phyloP scores from a whole-genome alignment of 2,797 vertebrate genomes.

The Morus bassanus region DNA sequence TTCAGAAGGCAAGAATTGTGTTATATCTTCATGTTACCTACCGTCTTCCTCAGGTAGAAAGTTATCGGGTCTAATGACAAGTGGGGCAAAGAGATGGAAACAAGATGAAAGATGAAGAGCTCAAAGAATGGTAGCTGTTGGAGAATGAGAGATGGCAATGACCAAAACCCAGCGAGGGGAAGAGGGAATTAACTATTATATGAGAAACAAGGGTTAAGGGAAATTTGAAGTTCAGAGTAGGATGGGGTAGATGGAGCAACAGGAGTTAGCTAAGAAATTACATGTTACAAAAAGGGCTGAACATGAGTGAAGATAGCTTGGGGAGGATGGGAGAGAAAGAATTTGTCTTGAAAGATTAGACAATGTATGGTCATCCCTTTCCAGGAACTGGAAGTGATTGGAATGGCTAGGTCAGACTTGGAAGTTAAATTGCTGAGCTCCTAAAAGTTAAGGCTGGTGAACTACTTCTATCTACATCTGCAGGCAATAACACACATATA shows the following conservation, averaged over 20 bases:
- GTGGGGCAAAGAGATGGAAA: background rate
- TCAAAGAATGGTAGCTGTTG: background rate
- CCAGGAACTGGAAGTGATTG: background rate
- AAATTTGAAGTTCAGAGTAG: background rate
- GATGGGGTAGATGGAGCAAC: background rate
- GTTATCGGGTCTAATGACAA: background rate
- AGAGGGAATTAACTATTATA: background rate
- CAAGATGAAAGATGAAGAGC: background rate
- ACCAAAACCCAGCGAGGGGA: rapidly evolving
- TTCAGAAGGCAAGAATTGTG: background rate
- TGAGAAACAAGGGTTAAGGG: background rate
- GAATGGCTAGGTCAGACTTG: background rate
- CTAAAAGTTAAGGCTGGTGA: background rate
- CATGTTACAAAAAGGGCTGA: background rate
- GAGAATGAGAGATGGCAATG: background rate
- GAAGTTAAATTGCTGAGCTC: background rate
- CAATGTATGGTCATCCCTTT: background rate
- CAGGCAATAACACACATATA: background rate
- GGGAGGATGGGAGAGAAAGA: background rate
- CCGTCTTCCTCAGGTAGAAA: background rate
- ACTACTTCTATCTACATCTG: rapidly evolving
- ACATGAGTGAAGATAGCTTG: background rate
- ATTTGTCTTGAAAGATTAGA: background rate
- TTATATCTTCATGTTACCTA: background rate
- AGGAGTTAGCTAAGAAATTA: background rate